Conservation (phyloP, 2,888 invertebrate genomes). For the Clusia tigrina region DNA sequence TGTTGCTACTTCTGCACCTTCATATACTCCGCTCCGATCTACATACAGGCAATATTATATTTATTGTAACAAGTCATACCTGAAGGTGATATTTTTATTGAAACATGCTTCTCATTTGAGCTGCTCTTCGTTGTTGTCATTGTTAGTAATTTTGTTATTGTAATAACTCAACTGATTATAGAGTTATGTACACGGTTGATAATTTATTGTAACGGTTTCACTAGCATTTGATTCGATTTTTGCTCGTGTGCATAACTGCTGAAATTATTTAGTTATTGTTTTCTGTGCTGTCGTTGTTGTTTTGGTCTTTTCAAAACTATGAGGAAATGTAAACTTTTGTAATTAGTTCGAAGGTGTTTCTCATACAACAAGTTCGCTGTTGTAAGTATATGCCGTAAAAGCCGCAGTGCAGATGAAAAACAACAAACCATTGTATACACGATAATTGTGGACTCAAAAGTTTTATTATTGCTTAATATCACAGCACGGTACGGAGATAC, state of each 20-base stretch:
- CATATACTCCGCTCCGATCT: too few species aligned
- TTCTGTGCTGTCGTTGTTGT: constrained; percentile 31
- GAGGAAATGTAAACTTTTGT: constrained; percentile 31
- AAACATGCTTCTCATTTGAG: neutral
- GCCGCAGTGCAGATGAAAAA: too few species aligned
- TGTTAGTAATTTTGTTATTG: constrained; percentile 38
- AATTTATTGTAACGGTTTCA: constrained; percentile 22
- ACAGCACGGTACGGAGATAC: too few species aligned
- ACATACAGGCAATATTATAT: neutral
- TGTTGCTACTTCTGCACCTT: too few species aligned
- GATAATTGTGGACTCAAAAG: too few species aligned
- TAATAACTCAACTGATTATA: constrained; percentile 23
- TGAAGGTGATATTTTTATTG: neutral
- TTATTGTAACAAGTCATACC: constrained; percentile 4
- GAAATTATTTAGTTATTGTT: constrained; percentile 30
- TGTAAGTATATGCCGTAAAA: too few species aligned
- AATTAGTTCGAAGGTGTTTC: constrained; percentile 42
- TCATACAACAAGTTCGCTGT: too few species aligned
- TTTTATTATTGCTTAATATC: too few species aligned
- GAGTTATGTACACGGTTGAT: constrained; percentile 3
- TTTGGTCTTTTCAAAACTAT: too few species aligned
- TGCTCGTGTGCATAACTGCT: constrained; percentile 4
- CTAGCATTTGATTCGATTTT: neutral
- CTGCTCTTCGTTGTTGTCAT: constrained; percentile 22
- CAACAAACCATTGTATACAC: too few species aligned